A percentile compares a stretch with the other conserved stretches of the same genome.
Evolutionary conservation across 2,113 vertebrate genomes (phyloP).

Genomic region (Chloropsis cyanopogon): DNA sequence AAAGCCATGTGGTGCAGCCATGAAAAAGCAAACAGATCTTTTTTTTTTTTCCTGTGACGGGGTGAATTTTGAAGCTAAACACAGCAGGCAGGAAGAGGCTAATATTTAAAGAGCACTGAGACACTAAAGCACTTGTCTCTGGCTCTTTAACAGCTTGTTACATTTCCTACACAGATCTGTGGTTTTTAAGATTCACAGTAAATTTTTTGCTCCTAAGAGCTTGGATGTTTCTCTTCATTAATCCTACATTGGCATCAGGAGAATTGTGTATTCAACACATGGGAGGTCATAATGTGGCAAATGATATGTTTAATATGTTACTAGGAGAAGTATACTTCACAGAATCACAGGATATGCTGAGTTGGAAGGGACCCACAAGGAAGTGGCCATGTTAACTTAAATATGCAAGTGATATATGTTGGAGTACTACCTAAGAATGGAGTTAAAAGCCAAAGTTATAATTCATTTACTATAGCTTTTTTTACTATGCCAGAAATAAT

Average conservation of each 20-base stretch:
- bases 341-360: neutral
- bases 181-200: neutral
- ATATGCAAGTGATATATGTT: neutral
- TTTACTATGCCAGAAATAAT: neutral
- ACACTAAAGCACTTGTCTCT: neutral
- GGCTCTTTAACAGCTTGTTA: neutral
- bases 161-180: neutral
- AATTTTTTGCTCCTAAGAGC: neutral
- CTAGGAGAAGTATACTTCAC: neutral
- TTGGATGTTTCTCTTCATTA: neutral
- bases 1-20: constrained; percentile 28
- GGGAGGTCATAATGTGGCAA: neutral
- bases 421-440: neutral
- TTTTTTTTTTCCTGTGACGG: neutral
- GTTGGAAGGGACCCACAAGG: neutral
- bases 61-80: constrained; percentile 16
- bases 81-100: constrained; percentile 24
- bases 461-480: neutral
- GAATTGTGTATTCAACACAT: neutral
- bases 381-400: neutral
- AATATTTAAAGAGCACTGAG: neutral
- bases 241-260: neutral
- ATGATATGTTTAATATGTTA: neutral
- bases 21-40: constrained; percentile 31
- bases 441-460: neutral